Base-by-base conservation (phyloP, 2,888 invertebrate species). In the Fragum whitleyi region DNA sequence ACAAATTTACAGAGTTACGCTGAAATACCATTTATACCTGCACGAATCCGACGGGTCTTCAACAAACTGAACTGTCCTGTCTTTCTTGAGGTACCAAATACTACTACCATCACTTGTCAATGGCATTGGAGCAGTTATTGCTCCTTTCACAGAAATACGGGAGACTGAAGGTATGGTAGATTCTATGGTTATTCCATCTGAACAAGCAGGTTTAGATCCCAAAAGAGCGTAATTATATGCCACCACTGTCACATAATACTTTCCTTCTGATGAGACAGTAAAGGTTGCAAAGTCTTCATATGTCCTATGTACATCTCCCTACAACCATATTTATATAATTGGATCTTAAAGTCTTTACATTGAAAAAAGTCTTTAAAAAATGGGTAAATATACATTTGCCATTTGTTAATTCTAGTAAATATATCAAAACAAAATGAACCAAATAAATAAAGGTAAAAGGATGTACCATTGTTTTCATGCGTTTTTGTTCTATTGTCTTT, bases 171-270 rank as follows among this genome's bases (percentile, higher is more conserved):
- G 87, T 1, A 72, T 42, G 23, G 78, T 73, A 23, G 75, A 61
- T 53, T 85, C 86, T 29, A 88, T 65, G 6, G 74, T 76, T 3
- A 89, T 77, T 23, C 88, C 88, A 70, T 89, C 87, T 16, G 88
- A 88, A 57, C 89, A 89, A 23, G 86, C 87, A 0, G 87, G 79
- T 7, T 28, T 70, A 7, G 88, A 88, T 21, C 68, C 51, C 32
- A 76, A 78, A 26, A 85, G 51, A 3, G 88, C 89, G 28, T 62
- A 71, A 67, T 89, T 89, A 71, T 76, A 86, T 11, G 88, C 88
- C 9, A 85, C 87, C 29, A 89, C 89, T n/a, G 88, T 88, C 23
- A 87, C 84, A 42, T 84, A 79, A 42, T 86, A 89, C 11, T 68
- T 82, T 23, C 83, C 86, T 23, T 79, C 77, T 3, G 59, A 53